phyloP scores from a whole-genome alignment of 2,888 invertebrate genomes.

The Athripsodes cinereus region DNA sequence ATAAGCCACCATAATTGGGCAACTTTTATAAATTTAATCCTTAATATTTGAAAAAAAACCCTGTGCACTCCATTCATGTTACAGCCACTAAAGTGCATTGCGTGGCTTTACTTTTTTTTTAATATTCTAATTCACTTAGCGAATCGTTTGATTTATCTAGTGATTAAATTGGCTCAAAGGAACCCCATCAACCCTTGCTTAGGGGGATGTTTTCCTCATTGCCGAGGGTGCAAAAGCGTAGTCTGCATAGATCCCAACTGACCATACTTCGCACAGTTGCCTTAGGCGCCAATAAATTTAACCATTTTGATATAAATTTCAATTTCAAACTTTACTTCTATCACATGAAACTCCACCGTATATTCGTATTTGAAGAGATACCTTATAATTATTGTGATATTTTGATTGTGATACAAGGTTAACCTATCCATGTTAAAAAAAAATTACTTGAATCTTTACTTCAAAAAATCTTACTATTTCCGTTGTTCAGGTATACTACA shows the following conservation, averaged over 20 bases:
- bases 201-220: background rate
- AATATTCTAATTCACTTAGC: conserved; percentile 28
- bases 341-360: no score
- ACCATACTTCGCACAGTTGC: background rate
- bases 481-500: no score
- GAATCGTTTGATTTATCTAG: conserved; percentile 27
- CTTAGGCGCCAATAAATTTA: no score
- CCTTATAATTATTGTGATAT: no score
- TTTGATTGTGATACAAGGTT: no score
- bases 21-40: background rate
- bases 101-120: no score
- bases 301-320: no score
- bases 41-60: background rate
- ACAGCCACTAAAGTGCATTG: conserved; percentile 19
- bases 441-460: no score
- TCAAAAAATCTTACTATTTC: no score
- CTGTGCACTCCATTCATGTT: background rate
- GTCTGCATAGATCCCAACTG: background rate
- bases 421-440: no score
- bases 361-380: no score
- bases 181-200: conserved; percentile 2
- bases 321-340: no score
- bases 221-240: conserved; percentile 4
- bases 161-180: conserved; percentile 25
- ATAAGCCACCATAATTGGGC: background rate